phyloP scores from a whole-genome alignment of 2,113 vertebrate species.

The Lophura nycthemera region DNA sequence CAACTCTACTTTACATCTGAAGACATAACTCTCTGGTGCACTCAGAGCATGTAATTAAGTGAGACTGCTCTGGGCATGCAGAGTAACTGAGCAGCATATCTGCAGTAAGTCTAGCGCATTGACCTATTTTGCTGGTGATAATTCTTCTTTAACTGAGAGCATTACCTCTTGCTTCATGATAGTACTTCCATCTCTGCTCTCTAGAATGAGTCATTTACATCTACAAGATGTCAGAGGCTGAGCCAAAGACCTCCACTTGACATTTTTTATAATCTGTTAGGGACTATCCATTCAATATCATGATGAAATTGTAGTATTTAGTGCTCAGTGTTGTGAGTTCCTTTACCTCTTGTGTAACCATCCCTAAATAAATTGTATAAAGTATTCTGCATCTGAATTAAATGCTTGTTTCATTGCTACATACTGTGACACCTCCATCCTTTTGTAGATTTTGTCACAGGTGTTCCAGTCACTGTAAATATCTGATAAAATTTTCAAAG shows the following conservation, averaged over 20 bases:
- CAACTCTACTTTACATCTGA: neutral
- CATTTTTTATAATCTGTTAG: neutral
- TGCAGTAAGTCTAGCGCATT: neutral
- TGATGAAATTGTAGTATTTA: neutral
- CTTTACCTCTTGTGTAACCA: neutral
- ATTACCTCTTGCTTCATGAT: neutral
- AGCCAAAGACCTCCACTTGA: neutral
- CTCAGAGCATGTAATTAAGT: neutral
- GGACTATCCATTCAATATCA: neutral
- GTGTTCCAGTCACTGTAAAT: conserved; percentile 18
- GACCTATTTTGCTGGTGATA: neutral
- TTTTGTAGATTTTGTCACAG: neutral
- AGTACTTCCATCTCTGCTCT: neutral
- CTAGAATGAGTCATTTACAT: neutral
- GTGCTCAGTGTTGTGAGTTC: neutral
- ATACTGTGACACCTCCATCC: neutral
- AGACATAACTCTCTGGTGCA: neutral
- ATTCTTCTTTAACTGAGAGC: neutral
- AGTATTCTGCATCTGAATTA: neutral
- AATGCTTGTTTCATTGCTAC: neutral
- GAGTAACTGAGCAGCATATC: neutral
- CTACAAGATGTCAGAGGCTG: neutral
- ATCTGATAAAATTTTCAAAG: conserved; percentile 7
- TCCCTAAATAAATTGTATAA: neutral
- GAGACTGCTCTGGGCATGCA: neutral